phyloP scores from a whole-genome alignment of 1,140 invertebrate genomes.

The Trachymyrmex septentrionalis region DNA sequence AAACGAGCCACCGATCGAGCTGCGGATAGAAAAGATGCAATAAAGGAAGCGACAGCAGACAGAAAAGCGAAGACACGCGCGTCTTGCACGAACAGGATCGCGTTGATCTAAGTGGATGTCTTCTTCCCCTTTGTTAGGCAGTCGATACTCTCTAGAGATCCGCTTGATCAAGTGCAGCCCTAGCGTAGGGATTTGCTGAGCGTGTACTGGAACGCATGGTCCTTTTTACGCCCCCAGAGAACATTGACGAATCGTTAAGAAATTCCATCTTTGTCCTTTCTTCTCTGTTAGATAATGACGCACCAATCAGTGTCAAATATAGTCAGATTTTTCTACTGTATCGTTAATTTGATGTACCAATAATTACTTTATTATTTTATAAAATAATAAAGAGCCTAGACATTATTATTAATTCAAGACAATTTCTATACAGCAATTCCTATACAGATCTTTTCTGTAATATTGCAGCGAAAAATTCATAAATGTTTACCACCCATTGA shows the following conservation, averaged over 20 bases:
- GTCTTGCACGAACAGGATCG: background rate
- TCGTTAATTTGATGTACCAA: constrained; percentile 20
- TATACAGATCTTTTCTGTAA: too few species aligned
- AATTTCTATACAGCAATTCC: too few species aligned
- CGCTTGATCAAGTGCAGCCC: constrained; percentile 67
- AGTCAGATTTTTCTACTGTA: background rate
- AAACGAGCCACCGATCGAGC: constrained; percentile 39
- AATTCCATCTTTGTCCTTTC: constrained; percentile 1
- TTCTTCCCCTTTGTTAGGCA: constrained; percentile 69
- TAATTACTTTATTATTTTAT: constrained; percentile 31
- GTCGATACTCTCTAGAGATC: constrained; percentile 69
- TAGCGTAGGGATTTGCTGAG: constrained; percentile 57
- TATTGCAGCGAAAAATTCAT: too few species aligned
- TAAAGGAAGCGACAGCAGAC: constrained; percentile 51
- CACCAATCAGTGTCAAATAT: constrained; percentile 49
- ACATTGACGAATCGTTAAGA: constrained; percentile 59
- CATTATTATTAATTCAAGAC: background rate
- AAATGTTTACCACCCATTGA: too few species aligned
- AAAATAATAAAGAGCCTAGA: too few species aligned
- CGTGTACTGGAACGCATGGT: constrained; percentile 45
- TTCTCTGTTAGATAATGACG: constrained; percentile 10
- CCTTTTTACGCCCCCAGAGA: constrained; percentile 29
- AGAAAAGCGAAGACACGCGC: constrained; percentile 19
- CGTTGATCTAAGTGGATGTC: constrained; percentile 56
- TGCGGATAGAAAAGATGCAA: constrained; percentile 66